Percentiles rank a stretch among this genome's conserved stretches.
Evolutionary conservation across 2,113 vertebrate genomes (phyloP).

Genomic region (Urocynchramus pylzowi): DNA sequence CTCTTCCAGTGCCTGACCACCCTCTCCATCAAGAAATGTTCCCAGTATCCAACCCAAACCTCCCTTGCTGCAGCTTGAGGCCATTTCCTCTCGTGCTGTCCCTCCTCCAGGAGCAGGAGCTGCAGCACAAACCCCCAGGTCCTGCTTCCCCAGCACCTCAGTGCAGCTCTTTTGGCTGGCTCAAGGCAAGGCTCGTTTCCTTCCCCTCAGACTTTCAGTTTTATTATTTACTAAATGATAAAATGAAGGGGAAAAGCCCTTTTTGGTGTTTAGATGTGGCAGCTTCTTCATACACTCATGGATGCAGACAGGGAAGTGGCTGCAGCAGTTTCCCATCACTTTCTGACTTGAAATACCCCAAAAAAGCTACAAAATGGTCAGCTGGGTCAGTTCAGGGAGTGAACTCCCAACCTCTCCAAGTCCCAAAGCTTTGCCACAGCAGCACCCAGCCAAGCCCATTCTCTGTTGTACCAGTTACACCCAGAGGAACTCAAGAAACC

Average conservation of each 20-base stretch:
- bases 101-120: background rate
- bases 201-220: background rate
- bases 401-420: background rate
- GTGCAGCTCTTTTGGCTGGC: background rate
- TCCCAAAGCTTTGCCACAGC: background rate
- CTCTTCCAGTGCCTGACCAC: background rate
- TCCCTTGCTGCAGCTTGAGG: background rate
- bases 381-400: background rate
- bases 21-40: background rate
- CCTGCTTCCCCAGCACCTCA: background rate
- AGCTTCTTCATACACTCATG: background rate
- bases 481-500: background rate
- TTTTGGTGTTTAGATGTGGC: background rate
- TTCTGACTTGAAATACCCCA: background rate
- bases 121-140: background rate
- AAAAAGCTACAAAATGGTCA: background rate
- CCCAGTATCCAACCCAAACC: background rate
- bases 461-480: background rate
- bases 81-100: background rate
- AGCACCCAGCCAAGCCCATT: background rate
- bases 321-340: accelerated
- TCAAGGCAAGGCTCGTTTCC: background rate
- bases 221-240: background rate
- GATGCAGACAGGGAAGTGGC: background rate
- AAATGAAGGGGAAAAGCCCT: accelerated